Percentiles rank a stretch among this genome's conserved stretches.
These are phyloP conservation scores for Ciona savignyi DNA, from an alignment of 23 tunicate species.

Conservation along the genomic window DNA sequence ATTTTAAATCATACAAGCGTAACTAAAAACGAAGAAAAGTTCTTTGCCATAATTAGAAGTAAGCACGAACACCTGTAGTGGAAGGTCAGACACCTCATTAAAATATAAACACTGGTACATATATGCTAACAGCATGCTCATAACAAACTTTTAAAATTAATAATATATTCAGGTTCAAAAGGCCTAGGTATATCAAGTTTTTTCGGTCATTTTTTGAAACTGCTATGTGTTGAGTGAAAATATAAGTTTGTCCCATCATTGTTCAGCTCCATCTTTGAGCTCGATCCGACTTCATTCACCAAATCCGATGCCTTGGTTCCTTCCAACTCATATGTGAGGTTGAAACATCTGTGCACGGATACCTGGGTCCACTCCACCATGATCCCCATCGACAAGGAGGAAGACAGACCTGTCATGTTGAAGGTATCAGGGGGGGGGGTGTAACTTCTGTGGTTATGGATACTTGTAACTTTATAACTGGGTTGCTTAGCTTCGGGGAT, in stretches of 20 bases:
- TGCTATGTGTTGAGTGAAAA: too few species aligned
- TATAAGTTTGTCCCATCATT: not conserved
- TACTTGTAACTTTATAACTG: too few species aligned
- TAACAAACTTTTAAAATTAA: too few species aligned
- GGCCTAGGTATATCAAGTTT: too few species aligned
- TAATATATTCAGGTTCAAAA: too few species aligned
- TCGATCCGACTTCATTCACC: conserved; percentile 95
- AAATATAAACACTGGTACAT: too few species aligned
- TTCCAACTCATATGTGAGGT: conserved; percentile 86
- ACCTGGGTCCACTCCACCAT: conserved; percentile 98
- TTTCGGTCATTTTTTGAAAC: too few species aligned
- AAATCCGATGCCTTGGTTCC: conserved; percentile 91
- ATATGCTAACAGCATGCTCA: too few species aligned
- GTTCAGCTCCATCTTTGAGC: conserved; percentile 82
- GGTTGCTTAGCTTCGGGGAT: not conserved
- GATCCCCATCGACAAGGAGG: conserved; percentile 87
- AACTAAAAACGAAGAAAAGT: too few species aligned
- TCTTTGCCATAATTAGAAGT: too few species aligned
- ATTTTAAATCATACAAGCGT: too few species aligned
- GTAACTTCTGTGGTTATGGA: too few species aligned
- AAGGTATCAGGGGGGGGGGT: conserved; percentile 21
- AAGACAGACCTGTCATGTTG: conserved; percentile 92
- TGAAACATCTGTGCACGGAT: conserved; percentile 96
- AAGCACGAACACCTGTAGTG: not conserved
- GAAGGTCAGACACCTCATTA: not conserved